Base-by-base conservation (phyloP, 23 tunicate genomes). In the Diplosoma virens region DNA sequence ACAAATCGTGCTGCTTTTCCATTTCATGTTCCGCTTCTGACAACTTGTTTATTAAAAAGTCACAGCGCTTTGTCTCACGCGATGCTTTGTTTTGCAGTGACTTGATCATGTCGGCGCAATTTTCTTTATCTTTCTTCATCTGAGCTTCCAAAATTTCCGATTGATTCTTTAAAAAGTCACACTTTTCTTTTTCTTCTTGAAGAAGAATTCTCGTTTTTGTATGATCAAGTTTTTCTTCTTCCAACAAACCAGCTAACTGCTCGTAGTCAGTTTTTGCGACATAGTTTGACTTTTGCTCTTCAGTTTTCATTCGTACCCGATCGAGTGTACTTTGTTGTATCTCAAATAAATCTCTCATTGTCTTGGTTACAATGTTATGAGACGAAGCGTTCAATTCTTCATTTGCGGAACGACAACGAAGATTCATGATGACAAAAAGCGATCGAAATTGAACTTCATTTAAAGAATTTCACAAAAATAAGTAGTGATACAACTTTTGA, bases 1-100 rank as follows among this genome's bases (percentile, higher is more conserved):
- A 6, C 28, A 66, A 54, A 31, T 90, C 86, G 2, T 54, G 27
- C 30, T 28, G 80, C 23, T 34, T 25, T 25, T 84, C 78, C 54
- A 90, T n/a, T 25, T 36, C 72, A 24, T 70, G 25, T 74, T 90
- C 82, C 11, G 66, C 67, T 17, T 83, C 79, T 29, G 74, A 29
- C 32, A 90, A 90, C 41, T 84, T 73, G 30, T 78, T 47, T 7
- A 77, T 73, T 26, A 90, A 55, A 27, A 82, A 84, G 58, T 90
- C 90, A 33, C 90, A 85, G 27, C 97, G 28, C 21, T 74, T 84
- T 0, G 85, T 79, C 56, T 90, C 97, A 22, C 97, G 56, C 2
- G 80, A 37, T 1, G 76, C 45, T 76, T 79, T 90, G 16, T 54
- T 66, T 37, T 84, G 81, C 25, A 78, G 26, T 35, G 82, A 33